These are phyloP conservation scores for Sparus aurata DNA, from an alignment of 2,797 vertebrate species.

Conservation along the genomic window DNA sequence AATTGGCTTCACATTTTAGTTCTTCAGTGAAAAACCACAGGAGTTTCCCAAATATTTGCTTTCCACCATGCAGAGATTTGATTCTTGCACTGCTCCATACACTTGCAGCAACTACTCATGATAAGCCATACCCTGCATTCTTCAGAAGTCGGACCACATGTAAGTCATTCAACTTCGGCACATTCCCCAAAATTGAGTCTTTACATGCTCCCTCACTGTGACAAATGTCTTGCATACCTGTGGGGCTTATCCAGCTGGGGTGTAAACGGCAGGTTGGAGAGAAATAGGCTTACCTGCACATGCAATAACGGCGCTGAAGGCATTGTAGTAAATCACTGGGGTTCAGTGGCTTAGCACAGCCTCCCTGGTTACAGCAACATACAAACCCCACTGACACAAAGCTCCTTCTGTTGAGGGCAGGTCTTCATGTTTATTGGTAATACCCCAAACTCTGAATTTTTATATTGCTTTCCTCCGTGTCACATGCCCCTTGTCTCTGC, in stretches of 20 bases:
- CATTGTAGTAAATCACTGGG: slow-evolving; percentile 47
- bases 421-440: slow-evolving; percentile 7
- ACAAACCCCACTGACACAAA: slow-evolving; percentile 24
- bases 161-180: slow-evolving; percentile 26
- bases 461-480: slow-evolving; percentile 10
- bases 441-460: slow-evolving; percentile 3
- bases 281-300: slow-evolving; percentile 44
- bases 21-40: slow-evolving; percentile 18
- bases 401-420: slow-evolving; percentile 8
- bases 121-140: slow-evolving; percentile 25
- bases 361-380: slow-evolving; percentile 13
- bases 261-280: slow-evolving; percentile 46
- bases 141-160: slow-evolving; percentile 16
- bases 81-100: slow-evolving; percentile 27
- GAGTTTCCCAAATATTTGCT: slow-evolving; percentile 48
- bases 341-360: slow-evolving; percentile 36
- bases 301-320: slow-evolving; percentile 35
- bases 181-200: slow-evolving; percentile 42
- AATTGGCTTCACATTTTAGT: slow-evolving; percentile 34
- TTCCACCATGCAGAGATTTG: slow-evolving; percentile 2
- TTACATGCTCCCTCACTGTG: slow-evolving; percentile 58
- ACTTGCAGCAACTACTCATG: slow-evolving; percentile 14
- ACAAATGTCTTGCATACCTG: slow-evolving; percentile 66
- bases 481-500: neutral
- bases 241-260: slow-evolving; percentile 55